Conservation (phyloP, 2,113 vertebrate genomes). For the Poeciliopsis turrubarensis region DNA sequence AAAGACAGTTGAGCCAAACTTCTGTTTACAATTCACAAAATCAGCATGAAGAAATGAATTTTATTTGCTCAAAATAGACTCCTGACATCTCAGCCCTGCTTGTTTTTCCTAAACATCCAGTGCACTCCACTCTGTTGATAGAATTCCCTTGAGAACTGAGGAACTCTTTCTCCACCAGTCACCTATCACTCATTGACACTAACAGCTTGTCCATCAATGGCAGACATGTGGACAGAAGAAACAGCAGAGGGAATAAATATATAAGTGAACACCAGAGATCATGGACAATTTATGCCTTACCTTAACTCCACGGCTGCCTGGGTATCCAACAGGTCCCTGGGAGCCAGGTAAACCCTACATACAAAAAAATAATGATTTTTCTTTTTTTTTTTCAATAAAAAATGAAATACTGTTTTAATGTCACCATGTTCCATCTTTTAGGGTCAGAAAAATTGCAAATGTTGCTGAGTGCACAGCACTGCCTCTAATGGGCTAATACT, state of each 20-base stretch:
- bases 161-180: slow-evolving; percentile 50
- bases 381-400: slow-evolving; percentile 3
- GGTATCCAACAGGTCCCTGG: slow-evolving; percentile 87
- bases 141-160: slow-evolving; percentile 46
- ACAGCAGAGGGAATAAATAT: slow-evolving; percentile 26
- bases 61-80: slow-evolving; percentile 28
- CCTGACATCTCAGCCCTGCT: slow-evolving; percentile 12
- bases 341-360: slow-evolving; percentile 83
- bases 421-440: slow-evolving; percentile 5
- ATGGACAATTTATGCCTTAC: slow-evolving; percentile 72
- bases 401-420: slow-evolving; percentile 1
- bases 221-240: slow-evolving; percentile 2
- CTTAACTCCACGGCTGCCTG: slow-evolving; percentile 91
- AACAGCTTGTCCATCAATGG: slow-evolving; percentile 59
- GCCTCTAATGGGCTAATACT: slow-evolving; percentile 35
- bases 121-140: slow-evolving; percentile 38
- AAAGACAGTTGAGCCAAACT: neutral
- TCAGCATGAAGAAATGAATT: slow-evolving; percentile 10
- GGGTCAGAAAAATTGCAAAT: slow-evolving; percentile 8
- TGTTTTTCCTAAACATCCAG: slow-evolving; percentile 52
- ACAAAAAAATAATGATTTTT: neutral
- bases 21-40: slow-evolving; percentile 4
- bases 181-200: slow-evolving; percentile 59
- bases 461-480: slow-evolving; percentile 23
- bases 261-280: slow-evolving; percentile 23